A percentile compares a stretch with the other conserved stretches of the same genome.
Evolutionary conservation across 1,140 invertebrate species (phyloP).

Genomic region (Drosophila kepulauana): DNA sequence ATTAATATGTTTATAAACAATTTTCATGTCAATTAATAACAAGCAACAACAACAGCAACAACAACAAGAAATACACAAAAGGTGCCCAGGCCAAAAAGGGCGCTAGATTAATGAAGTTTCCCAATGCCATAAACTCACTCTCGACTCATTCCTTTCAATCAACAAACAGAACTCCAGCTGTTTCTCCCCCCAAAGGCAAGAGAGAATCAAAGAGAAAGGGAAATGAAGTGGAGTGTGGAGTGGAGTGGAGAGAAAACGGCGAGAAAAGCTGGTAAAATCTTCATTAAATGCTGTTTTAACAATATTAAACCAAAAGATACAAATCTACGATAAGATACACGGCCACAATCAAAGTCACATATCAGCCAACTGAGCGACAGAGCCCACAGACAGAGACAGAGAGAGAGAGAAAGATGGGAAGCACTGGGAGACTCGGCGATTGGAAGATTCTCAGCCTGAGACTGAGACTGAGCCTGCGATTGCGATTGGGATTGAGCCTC

Average conservation of each 20-base stretch:
- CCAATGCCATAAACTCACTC: constrained; percentile 39
- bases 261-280: constrained; percentile 65
- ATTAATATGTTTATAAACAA: constrained; percentile 84
- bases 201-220: background rate
- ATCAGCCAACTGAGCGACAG: constrained; percentile 5
- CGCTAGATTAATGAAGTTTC: constrained; percentile 66
- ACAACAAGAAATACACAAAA: constrained; percentile 20
- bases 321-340: constrained; percentile 79
- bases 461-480: background rate
- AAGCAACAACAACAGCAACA: constrained; percentile 25
- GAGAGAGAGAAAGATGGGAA: no score
- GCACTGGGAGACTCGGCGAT: background rate
- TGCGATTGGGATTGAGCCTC: constrained; percentile 29
- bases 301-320: constrained; percentile 77
- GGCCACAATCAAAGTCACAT: constrained; percentile 30
- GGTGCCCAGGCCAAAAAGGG: constrained; percentile 49
- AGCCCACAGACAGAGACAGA: background rate
- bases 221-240: no score
- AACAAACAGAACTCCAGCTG: constrained; percentile 54
- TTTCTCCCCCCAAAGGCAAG: constrained; percentile 4
- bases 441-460: constrained; percentile 1
- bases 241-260: background rate
- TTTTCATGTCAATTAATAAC: constrained; percentile 80
- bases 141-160: constrained; percentile 17
- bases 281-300: constrained; percentile 79